Evolutionary conservation across 2,888 invertebrate genomes (phyloP), one percentile per base, ranked within the genome.

Genomic region (Chrysotoxum bicinctum): DNA sequence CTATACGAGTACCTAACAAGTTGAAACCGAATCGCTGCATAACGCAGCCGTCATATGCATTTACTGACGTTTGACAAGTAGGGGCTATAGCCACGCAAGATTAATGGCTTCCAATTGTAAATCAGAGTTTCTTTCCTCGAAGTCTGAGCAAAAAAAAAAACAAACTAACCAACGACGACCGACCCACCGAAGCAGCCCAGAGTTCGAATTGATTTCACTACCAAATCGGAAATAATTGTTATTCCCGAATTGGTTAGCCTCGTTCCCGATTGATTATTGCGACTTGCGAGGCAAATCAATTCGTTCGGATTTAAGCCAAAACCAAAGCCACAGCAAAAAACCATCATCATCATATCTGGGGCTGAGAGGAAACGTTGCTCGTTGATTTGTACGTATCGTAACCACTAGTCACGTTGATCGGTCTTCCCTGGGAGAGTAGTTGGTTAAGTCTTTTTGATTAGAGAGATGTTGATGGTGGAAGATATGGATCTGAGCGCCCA

Each of bases 401-500:
- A 45, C 45, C 16, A 64, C 40, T 16, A 16, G 21, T 52, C 43
- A 16, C 14, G 0, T 45, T 56, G 40, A 54, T 68, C 48, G 45
- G 35, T 60, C 60, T 68, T 73, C 50, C 43, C 14, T 58, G 62
- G 7, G 30, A 30, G 23, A 58, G 64, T 56, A 58, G 50, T 68
- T 56, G 16, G 66, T 43, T 73, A 37, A 48, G 37, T 10, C 23
- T 14, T 50, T 26, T n/a, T 23, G 50, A 50, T n/a, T 50, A 30
- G 19, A 60, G 48, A 64, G 37, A 43, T 74, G 58, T 48, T 40
- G 76, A 70, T 69, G 83, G 40, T 78, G 79, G 37, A 79, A 75
- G 83, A 84, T 84, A 79, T 79, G 79, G 78, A 84, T 74, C 83
- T 79, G 78, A 37, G 74, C 78, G 78, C 83, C 78, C 79, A 84